Percentiles rank a stretch among this genome's conserved stretches.
These are phyloP conservation scores for Diuraphis noxia DNA, from an alignment of 1,140 invertebrate species.

Conservation along the genomic window DNA sequence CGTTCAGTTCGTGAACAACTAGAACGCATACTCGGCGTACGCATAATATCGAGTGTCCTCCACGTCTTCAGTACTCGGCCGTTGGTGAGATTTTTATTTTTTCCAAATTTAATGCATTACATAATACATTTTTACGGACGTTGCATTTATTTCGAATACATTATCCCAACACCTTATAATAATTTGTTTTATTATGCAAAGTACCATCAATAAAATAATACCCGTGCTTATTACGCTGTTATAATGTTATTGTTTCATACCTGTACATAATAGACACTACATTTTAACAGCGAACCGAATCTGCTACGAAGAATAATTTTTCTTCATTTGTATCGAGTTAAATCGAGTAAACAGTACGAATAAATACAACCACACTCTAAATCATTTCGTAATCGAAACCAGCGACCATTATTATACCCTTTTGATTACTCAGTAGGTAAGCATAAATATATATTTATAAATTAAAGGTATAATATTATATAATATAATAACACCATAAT, in stretches of 20 bases:
- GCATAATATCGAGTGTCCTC: neutral
- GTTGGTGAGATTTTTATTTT: neutral
- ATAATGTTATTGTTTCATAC: slow-evolving; percentile 1
- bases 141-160: neutral
- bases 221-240: neutral
- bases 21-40: neutral
- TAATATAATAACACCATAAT: neutral
- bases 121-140: neutral
- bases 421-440: neutral
- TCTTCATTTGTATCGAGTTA: neutral
- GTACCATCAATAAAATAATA: neutral
- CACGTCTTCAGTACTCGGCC: too few species aligned
- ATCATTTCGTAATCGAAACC: neutral
- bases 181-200: neutral
- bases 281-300: neutral
- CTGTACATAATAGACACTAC: neutral
- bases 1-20: neutral
- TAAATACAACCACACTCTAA: neutral
- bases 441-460: neutral
- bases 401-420: neutral
- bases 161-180: neutral
- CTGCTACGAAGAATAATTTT: neutral
- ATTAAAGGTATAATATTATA: too few species aligned
- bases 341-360: neutral
- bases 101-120: neutral